Conservation (phyloP, 1,140 invertebrate species). For the Euura lappo region DNA sequence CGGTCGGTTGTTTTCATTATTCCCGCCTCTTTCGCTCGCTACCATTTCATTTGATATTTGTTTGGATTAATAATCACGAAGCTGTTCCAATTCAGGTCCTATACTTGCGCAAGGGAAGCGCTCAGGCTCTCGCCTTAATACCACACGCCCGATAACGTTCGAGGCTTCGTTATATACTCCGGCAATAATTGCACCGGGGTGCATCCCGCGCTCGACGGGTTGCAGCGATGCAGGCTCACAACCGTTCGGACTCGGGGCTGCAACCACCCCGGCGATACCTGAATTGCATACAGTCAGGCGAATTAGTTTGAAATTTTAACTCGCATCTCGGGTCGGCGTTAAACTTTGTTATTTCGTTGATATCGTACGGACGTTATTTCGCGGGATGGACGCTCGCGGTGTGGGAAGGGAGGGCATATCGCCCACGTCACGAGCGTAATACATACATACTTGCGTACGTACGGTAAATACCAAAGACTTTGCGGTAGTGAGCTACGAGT, state of each 20-base stretch:
- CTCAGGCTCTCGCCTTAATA: neutral
- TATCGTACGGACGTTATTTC: neutral
- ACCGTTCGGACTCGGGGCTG: neutral
- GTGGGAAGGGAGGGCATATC: neutral
- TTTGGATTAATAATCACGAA: neutral
- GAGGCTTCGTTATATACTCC: too few relatives aligned
- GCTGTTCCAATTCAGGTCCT: neutral
- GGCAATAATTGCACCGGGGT: neutral
- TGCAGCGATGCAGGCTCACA: neutral
- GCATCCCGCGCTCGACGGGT: neutral
- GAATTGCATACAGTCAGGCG: neutral
- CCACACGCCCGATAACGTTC: too few relatives aligned
- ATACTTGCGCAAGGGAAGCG: neutral
- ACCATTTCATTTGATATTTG: neutral
- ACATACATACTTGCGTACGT: neutral
- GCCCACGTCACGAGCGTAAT: neutral
- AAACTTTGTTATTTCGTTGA: too few relatives aligned
- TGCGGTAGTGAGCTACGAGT: slow-evolving; percentile 5
- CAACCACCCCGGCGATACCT: neutral
- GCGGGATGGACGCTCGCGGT: neutral
- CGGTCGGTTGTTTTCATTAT: neutral
- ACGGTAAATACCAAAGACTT: neutral
- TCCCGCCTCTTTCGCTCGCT: neutral
- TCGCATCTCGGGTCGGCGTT: too few relatives aligned
- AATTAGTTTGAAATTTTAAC: neutral